These are phyloP conservation scores for Brachymystax lenok DNA, from an alignment of 2,797 vertebrate genomes.

Conservation along the genomic window DNA sequence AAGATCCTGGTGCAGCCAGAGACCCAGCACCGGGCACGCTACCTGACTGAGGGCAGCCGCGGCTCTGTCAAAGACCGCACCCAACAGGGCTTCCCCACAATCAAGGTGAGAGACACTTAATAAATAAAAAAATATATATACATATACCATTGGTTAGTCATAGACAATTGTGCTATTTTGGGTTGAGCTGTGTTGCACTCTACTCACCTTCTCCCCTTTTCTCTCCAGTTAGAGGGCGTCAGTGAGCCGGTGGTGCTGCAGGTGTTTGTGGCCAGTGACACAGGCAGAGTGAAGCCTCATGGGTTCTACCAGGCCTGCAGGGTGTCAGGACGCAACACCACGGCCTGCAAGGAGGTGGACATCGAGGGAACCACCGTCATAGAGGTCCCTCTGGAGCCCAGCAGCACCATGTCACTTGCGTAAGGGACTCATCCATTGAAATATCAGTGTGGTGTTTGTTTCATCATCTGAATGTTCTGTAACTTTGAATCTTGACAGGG, in stretches of 20 bases:
- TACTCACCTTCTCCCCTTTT: background rate
- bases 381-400: slow-evolving; percentile 93
- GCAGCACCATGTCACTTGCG: slow-evolving; percentile 94
- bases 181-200: background rate
- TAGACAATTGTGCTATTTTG: too few relatives aligned
- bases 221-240: slow-evolving; percentile 89
- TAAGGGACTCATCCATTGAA: slow-evolving; percentile 68
- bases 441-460: background rate
- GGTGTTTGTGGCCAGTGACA: slow-evolving; percentile 96
- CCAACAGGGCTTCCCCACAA: slow-evolving; percentile 96
- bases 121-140: too few relatives aligned
- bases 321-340: slow-evolving; percentile 97
- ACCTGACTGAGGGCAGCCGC: slow-evolving; percentile 96
- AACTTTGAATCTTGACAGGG: slow-evolving; percentile 71
- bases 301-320: slow-evolving; percentile 99
- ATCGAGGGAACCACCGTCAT: slow-evolving; percentile 98
- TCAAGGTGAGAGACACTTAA: slow-evolving; percentile 82
- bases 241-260: slow-evolving; percentile 92
- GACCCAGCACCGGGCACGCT: slow-evolving; percentile 96
- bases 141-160: background rate
- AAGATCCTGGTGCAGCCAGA: slow-evolving; percentile 98
- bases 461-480: background rate
- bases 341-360: slow-evolving; percentile 97
- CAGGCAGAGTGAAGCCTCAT: slow-evolving; percentile 94
- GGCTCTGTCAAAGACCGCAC: slow-evolving; percentile 98